A percentile compares a stretch with the other conserved stretches of the same genome.
Evolutionary conservation across 2,888 invertebrate genomes (phyloP).

Genomic region (Melinopterus prodromus): DNA sequence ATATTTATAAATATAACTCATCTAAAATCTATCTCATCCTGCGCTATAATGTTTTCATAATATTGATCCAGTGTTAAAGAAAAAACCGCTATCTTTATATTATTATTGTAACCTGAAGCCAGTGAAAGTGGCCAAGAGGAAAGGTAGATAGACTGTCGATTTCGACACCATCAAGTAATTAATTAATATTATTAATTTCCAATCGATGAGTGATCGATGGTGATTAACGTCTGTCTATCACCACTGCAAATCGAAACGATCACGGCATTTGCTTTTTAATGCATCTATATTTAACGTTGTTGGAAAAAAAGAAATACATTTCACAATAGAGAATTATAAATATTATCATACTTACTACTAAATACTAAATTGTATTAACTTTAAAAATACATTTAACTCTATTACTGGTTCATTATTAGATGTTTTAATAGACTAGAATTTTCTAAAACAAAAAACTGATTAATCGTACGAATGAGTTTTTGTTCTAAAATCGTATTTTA

Average conservation of each 20-base stretch:
- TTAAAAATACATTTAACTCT: too few relatives aligned
- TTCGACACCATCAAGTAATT: neutral
- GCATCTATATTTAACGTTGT: neutral
- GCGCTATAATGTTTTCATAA: too few relatives aligned
- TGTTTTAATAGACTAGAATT: slow-evolving; percentile 7
- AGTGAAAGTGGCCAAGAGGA: neutral
- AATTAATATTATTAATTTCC: neutral
- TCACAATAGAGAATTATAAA: neutral
- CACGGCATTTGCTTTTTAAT: neutral
- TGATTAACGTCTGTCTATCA: neutral
- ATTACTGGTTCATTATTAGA: neutral
- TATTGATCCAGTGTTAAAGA: too few relatives aligned
- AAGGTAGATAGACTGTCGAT: neutral
- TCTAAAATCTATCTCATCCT: too few relatives aligned
- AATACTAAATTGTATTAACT: neutral
- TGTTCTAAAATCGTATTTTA: slow-evolving; percentile 58
- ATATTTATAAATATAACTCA: too few relatives aligned
- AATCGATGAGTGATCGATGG: neutral
- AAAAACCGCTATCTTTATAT: neutral
- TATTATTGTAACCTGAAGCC: neutral
- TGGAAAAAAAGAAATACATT: neutral
- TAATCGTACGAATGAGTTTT: slow-evolving; percentile 50
- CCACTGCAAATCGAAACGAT: neutral
- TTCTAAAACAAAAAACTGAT: neutral
- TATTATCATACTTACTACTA: neutral